phyloP scores from a whole-genome alignment of 2,797 vertebrate species.

The Anableps anableps region DNA sequence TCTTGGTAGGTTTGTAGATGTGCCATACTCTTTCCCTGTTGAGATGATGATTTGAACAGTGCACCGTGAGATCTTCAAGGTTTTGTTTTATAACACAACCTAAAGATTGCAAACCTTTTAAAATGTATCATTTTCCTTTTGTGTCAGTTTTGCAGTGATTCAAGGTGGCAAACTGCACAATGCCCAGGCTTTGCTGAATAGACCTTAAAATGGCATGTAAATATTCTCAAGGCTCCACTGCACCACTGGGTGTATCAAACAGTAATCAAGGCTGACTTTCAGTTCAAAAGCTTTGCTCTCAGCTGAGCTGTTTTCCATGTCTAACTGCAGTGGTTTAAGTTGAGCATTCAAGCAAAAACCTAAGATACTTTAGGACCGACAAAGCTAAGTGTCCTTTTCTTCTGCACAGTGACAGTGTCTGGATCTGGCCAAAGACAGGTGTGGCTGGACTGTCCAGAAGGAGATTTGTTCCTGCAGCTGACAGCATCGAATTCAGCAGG shows the following conservation, averaged over 20 bases:
- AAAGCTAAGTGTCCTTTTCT: background rate
- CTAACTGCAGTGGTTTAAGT: background rate
- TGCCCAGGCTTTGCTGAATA: background rate
- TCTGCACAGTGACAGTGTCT: constrained; percentile 51
- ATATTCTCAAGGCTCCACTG: background rate
- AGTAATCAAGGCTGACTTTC: background rate
- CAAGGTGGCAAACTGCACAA: background rate
- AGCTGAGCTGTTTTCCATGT: background rate
- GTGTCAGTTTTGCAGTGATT: background rate
- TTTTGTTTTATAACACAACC: background rate
- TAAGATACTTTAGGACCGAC: background rate
- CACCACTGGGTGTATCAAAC: background rate
- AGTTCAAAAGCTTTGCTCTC: background rate
- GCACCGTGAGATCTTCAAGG: no score
- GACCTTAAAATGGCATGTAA: background rate
- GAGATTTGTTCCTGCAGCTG: constrained; percentile 57
- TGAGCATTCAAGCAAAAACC: background rate
- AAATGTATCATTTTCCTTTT: background rate
- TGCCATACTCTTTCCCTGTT: no score
- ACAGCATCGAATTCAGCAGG: constrained; percentile 75
- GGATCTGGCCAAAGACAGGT: constrained; percentile 34
- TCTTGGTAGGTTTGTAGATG: no score
- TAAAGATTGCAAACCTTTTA: no score
- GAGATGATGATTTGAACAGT: no score
- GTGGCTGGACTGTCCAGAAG: constrained; percentile 65